These are phyloP conservation scores for Astreopora myriophthalma DNA, from an alignment of 64 coral and sea anemone genomes.

Conservation along the genomic window DNA sequence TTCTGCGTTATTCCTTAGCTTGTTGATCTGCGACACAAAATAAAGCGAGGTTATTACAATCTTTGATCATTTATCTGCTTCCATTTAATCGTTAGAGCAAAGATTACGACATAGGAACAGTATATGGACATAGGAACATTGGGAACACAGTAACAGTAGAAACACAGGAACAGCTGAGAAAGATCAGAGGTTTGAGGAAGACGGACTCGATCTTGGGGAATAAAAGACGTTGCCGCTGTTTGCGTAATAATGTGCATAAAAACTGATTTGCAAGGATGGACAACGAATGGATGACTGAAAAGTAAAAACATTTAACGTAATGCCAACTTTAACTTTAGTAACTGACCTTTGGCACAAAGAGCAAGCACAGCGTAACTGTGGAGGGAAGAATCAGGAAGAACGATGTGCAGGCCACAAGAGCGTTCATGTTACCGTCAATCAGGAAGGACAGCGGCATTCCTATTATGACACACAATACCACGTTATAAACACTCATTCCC, in stretches of 20 bases:
- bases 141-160: too few relatives aligned
- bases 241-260: neutral
- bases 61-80: neutral
- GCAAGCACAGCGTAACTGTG: constrained; percentile 47
- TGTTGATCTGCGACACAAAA: constrained; percentile 31
- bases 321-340: too few relatives aligned
- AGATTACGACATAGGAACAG: too few relatives aligned
- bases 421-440: constrained; percentile 40
- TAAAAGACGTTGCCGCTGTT: too few relatives aligned
- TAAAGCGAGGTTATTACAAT: neutral
- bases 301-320: too few relatives aligned
- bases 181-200: neutral
- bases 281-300: too few relatives aligned
- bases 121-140: too few relatives aligned
- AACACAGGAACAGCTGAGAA: too few relatives aligned
- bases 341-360: constrained; percentile 73
- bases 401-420: constrained; percentile 23
- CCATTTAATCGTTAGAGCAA: too few relatives aligned
- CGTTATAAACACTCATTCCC: constrained; percentile 29
- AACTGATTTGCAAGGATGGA: too few relatives aligned
- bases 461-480: constrained; percentile 16
- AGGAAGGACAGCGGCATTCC: constrained; percentile 69
- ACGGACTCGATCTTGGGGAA: neutral
- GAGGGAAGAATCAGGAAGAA: constrained; percentile 57
- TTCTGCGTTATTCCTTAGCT: constrained; percentile 12